These are phyloP conservation scores for Meloidogyne hapla DNA, from an alignment of 1,140 invertebrate species.

Conservation along the genomic window DNA sequence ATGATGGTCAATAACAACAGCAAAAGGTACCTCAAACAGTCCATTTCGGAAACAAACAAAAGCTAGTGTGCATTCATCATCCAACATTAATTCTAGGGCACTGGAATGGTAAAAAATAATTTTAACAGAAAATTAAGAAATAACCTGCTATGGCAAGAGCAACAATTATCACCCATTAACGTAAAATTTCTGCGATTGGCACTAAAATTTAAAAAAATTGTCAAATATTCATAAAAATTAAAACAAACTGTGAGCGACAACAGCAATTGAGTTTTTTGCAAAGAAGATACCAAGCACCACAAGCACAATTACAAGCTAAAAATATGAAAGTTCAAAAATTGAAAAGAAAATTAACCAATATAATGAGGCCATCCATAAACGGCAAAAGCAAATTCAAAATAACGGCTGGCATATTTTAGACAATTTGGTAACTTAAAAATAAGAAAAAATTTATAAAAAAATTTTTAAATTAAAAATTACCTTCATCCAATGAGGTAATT, in stretches of 20 bases:
- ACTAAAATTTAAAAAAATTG: constrained; percentile 26
- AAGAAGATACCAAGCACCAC: constrained; percentile 39
- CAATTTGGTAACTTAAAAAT: constrained; percentile 70
- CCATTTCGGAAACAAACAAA: constrained; percentile 83
- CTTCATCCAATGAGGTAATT: constrained; percentile 35
- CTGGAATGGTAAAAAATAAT: background rate
- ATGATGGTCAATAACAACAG: constrained; percentile 79
- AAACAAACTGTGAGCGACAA: constrained; percentile 36
- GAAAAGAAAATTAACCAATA: constrained; percentile 64
- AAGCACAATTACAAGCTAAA: constrained; percentile 52
- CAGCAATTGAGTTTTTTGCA: constrained; percentile 24
- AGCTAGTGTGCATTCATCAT: constrained; percentile 77
- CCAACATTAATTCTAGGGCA: constrained; percentile 15
- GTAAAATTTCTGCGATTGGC: constrained; percentile 69
- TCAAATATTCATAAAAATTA: constrained; percentile 23
- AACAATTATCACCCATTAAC: constrained; percentile 83
- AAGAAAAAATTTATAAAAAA: constrained; percentile 2
- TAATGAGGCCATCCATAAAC: constrained; percentile 88
- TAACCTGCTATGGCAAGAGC: constrained; percentile 80
- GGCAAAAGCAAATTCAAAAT: constrained; percentile 76
- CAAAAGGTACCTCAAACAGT: constrained; percentile 83
- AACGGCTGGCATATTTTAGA: constrained; percentile 74
- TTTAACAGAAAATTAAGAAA: constrained; percentile 72
- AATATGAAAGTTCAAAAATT: too few species aligned
- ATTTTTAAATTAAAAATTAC: background rate